Base-by-base conservation (phyloP, 1,140 invertebrate genomes). In the Phymorhynchus buccinoides region DNA sequence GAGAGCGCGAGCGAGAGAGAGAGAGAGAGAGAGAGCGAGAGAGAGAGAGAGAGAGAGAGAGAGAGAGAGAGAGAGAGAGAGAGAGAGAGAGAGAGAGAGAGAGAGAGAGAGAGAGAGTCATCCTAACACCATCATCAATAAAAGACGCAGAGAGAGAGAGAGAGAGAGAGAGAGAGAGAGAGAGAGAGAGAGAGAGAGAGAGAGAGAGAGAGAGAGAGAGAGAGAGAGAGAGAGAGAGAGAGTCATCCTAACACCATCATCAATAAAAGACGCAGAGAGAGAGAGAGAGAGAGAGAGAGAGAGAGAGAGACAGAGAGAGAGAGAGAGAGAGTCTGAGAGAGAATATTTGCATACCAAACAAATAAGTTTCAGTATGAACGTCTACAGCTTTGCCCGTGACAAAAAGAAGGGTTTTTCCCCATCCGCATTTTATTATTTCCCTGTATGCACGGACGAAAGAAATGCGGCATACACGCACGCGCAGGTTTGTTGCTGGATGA, bases 21-120 rank as follows among this genome's bases (percentile, higher is more conserved):
- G 27, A 12, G 18, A 62, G 27, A 22, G 56, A 62, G 56, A 62
- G 56, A 62, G 56, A 22, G 18, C 3, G 18, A 22, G 18, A 22
- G 18, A 62, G 56, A 62, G 7, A 62, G 56, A 62, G 56, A 62
- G 56, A 62, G 56, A 62, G 56, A 62, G 56, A 62, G 56, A 62
- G 56, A 62, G 56, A 62, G 56, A 62, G 56, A 62, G 56, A 62
- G 56, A 62, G 56, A 62, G 56, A 62, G 56, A 62, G 56, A 22
- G 56, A 62, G 48, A 52, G 48, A 52, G 48, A 52, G 48, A 52
- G 48, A 52, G 48, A 2, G 56, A 62, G 56, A 62, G 56, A 62
- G 56, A 62, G 56, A 62, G 56, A 62, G 56, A 62, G 56, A 62
- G 56, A 62, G 56, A 77, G 73, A 22, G 56, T 7, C n/a, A n/a